These are phyloP conservation scores for Scolopax bukidnonensis DNA, from an alignment of 2,797 vertebrate genomes.

Conservation along the genomic window DNA sequence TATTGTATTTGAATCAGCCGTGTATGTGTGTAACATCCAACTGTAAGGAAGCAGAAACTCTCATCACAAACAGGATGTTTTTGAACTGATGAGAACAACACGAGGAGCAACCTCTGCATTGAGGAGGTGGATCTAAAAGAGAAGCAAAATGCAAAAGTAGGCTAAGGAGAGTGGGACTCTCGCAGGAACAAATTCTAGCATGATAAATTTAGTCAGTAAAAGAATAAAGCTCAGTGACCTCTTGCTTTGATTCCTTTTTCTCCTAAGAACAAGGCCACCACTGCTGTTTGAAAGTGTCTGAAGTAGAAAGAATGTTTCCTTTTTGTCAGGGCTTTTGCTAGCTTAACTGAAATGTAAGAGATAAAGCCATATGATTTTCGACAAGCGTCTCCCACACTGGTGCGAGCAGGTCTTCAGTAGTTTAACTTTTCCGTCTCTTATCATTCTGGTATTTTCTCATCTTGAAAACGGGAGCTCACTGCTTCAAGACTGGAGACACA, in stretches of 20 bases:
- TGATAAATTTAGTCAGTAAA: constrained; percentile 24
- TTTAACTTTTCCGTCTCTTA: background rate
- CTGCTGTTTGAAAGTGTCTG: background rate
- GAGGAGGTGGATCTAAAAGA: constrained; percentile 47
- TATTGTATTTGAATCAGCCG: background rate
- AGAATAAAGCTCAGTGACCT: background rate
- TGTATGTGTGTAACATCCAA: background rate
- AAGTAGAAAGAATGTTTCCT: background rate
- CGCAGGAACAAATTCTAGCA: background rate
- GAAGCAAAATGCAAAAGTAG: constrained; percentile 41
- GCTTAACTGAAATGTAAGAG: background rate
- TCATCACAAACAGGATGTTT: background rate
- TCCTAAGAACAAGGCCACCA: background rate
- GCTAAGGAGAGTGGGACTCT: constrained; percentile 3
- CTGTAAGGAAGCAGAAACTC: background rate
- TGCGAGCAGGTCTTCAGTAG: background rate
- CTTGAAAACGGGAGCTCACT: background rate
- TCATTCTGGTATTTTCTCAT: background rate
- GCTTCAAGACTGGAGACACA: background rate
- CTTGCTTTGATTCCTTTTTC: constrained; percentile 1
- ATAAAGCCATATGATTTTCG: background rate
- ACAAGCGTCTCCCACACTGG: background rate
- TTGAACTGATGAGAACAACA: background rate
- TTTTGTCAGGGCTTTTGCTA: background rate
- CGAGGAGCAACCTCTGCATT: constrained; percentile 35